Conservation (phyloP, 2,113 vertebrate genomes). For the Notothenia coriiceps region DNA sequence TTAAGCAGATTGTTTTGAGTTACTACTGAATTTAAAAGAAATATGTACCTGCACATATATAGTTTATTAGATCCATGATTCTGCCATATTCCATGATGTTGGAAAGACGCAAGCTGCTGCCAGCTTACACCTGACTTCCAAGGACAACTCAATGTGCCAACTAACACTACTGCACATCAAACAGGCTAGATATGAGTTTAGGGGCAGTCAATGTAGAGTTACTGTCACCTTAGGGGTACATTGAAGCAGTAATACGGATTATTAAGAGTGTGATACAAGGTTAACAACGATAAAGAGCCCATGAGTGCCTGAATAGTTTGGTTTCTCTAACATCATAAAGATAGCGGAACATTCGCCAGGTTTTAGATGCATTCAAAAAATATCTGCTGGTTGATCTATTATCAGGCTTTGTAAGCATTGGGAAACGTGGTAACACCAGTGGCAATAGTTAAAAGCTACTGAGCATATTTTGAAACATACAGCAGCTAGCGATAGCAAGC, state of each 20-base stretch:
- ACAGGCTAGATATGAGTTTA: not conserved
- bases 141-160: conserved; percentile 42
- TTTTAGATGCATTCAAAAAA: rapidly evolving
- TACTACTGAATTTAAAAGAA: not conserved
- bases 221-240: not conserved
- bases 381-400: not conserved
- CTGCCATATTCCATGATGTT: not conserved
- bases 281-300: not conserved
- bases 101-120: not conserved
- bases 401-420: rapidly evolving
- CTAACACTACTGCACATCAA: not conserved
- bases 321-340: not conserved
- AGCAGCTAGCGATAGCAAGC: conserved; percentile 48
- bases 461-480: not conserved
- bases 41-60: not conserved
- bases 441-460: not conserved
- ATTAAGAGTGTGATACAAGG: not conserved
- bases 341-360: not conserved
- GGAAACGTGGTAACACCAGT: not conserved
- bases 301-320: not conserved
- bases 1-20: too few species aligned
- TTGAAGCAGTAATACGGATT: rapidly evolving
- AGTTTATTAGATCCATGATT: not conserved
- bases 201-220: not conserved
- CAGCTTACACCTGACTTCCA: conserved; percentile 34